Base-by-base conservation (phyloP, 2,888 invertebrate genomes). In the Pseudococcus longispinus region DNA sequence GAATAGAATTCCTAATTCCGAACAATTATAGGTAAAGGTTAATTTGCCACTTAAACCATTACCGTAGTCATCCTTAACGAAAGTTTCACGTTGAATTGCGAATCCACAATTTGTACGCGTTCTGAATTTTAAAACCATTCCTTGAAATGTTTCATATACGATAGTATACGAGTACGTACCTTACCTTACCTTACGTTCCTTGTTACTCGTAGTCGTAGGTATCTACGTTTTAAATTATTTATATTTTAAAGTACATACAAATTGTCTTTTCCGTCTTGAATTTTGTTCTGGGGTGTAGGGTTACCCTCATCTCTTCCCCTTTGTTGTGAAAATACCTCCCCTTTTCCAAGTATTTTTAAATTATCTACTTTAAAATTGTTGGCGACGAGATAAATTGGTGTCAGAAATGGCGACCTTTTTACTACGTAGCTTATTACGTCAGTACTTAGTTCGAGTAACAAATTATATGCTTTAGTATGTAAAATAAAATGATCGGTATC, bases 21-120 rank as follows among this genome's bases (percentile, higher is more conserved):
- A 70, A 70, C 70, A 70, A 70, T 70, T 70, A 70, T 70, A 70
- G 70, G 70, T 70, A 70, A 70, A 70, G 70, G 70, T 70, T 70
- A 70, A 70, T 70, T 70, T 70, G 29, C 29, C 70, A 70, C 70
- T 70, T 70, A 70, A 70, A 70, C 29, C 18, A 26, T 26, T 70
- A 29, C 70, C 70, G 26, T 29, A 29, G 70, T 70, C 29, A 70
- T 29, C 29, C 29, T 70, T 70, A 29, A 29, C 70, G 29, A 70
- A 65, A 70, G 70, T 70, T 70, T 70, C 70, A 70, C 70, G 70
- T 70, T 70, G 29, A 70, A 70, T 70, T 70, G 70, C 70, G 29
- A 70, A 70, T 70, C 70, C 29, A 70, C 70, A 70, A 70, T 70
- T 70, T 29, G 29, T 70, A 70, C 70, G 70, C 11, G 70, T 4